A percentile compares a stretch with the other conserved stretches of the same genome.
phyloP scores from a whole-genome alignment of 2,113 vertebrate species.

The Malaclemys terrapin region DNA sequence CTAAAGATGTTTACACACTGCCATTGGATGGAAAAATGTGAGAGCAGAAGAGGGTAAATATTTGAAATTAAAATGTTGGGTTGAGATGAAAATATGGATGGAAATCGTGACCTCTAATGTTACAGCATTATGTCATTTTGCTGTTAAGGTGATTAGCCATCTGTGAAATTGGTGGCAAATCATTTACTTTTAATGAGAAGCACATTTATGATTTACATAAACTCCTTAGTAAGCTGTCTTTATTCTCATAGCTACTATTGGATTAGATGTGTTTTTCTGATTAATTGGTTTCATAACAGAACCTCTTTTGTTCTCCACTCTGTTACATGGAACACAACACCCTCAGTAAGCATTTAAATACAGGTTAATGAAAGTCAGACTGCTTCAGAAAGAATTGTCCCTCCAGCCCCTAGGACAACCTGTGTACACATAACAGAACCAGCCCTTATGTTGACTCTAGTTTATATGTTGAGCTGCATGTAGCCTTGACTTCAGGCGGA shows the following conservation, averaged over 20 bases:
- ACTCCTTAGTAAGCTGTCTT: conserved; percentile 1
- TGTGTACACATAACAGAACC: neutral
- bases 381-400: neutral
- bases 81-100: conserved; percentile 39
- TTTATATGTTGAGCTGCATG: neutral
- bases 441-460: neutral
- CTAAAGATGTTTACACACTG: conserved; percentile 36
- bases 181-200: conserved; percentile 32
- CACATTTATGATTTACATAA: conserved; percentile 4
- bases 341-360: neutral
- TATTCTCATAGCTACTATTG: neutral
- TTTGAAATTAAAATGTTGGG: conserved; percentile 19
- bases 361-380: neutral
- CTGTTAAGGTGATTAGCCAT: conserved; percentile 7
- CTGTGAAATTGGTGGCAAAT: conserved; percentile 10
- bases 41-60: neutral
- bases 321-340: neutral
- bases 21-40: conserved; percentile 10
- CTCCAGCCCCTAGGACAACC: neutral
- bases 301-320: neutral
- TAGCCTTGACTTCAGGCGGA: neutral
- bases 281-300: neutral
- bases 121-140: neutral
- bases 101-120: neutral
- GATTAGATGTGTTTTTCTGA: neutral